These are phyloP conservation scores for Eupithecia dodoneata DNA, from an alignment of 2,888 invertebrate species.

Conservation along the genomic window DNA sequence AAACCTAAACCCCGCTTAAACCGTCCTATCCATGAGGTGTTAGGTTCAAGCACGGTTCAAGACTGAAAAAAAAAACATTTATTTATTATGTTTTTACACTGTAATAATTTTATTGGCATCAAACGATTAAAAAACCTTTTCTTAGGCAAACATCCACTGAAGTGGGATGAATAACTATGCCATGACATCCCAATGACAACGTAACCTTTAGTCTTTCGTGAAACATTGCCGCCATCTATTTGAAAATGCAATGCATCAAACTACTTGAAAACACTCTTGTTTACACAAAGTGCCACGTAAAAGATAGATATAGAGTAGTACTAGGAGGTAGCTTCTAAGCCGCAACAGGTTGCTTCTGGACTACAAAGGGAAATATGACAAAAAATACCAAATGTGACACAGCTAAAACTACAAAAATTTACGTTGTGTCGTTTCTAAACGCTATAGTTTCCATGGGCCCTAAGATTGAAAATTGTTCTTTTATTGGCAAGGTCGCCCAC, in stretches of 20 bases:
- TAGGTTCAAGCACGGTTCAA: constrained; percentile 41
- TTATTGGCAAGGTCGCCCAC: constrained; percentile 57
- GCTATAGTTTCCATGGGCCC: constrained; percentile 7
- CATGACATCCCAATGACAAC: no score
- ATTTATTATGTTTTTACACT: constrained; percentile 55
- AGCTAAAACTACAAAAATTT: background rate
- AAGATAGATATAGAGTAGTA: no score
- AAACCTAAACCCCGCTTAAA: no score
- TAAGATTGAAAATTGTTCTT: constrained; percentile 50
- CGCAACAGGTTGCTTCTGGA: no score
- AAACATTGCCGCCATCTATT: no score
- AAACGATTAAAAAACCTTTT: constrained; percentile 39
- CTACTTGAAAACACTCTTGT: no score
- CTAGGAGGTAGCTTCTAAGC: no score
- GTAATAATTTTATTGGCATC: constrained; percentile 52
- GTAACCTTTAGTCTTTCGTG: no score
- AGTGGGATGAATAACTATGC: background rate
- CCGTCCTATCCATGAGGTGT: constrained; percentile 27
- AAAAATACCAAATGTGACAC: background rate
- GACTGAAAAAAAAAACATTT: constrained; percentile 40
- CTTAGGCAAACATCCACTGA: background rate
- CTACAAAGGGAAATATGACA: no score
- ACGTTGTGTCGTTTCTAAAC: background rate
- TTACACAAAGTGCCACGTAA: no score
- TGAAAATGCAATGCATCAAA: no score